Conservation (phyloP, 2,797 vertebrate genomes). For the Anguilla marmorata region DNA sequence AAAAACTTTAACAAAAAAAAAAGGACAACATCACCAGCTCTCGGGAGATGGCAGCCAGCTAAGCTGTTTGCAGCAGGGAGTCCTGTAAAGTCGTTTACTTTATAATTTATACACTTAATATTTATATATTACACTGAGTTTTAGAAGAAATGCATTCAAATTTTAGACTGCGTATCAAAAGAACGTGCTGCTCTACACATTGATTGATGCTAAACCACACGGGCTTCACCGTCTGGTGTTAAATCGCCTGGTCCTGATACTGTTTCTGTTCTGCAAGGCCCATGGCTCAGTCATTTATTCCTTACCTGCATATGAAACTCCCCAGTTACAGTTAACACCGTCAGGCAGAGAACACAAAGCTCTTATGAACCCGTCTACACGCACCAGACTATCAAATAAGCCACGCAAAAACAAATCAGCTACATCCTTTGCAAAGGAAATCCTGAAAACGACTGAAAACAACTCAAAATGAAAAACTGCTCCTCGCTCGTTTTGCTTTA, state of each 20-base stretch:
- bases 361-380: neutral
- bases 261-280: neutral
- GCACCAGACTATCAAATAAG: too few species aligned
- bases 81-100: neutral
- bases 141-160: neutral
- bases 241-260: neutral
- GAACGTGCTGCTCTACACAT: neutral
- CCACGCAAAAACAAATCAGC: neutral
- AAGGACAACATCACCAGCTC: neutral
- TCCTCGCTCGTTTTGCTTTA: neutral
- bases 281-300: neutral
- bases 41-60: neutral
- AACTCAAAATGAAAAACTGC: neutral
- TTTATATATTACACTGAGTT: too few species aligned
- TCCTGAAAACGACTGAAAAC: neutral
- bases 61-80: neutral
- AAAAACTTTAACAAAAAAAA: neutral
- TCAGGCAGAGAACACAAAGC: neutral
- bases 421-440: neutral
- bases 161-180: neutral
- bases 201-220: neutral
- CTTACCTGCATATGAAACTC: neutral
- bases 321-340: too few species aligned
- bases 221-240: neutral
- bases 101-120: too few species aligned